These are phyloP conservation scores for Oryctolagus cuniculus DNA, from an alignment of 2,113 vertebrate species.

Conservation along the genomic window DNA sequence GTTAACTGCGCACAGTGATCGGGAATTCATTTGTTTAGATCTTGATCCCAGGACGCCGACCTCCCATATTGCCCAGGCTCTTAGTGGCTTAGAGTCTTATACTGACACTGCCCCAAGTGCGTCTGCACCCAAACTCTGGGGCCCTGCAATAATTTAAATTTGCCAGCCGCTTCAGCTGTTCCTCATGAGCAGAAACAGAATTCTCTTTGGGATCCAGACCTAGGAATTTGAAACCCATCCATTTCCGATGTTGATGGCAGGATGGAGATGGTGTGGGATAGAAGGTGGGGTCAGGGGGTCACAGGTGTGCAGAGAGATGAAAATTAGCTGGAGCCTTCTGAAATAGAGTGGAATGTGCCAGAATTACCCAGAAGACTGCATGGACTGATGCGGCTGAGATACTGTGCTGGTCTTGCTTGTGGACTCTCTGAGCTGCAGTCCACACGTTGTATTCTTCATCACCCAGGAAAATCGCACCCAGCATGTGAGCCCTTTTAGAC, in stretches of 20 bases:
- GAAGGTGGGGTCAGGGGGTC: neutral
- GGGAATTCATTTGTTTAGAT: constrained; percentile 5
- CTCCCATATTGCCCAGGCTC: neutral
- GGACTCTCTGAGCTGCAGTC: fast-evolving
- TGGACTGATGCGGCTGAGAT: neutral
- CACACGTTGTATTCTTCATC: neutral
- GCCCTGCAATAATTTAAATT: neutral
- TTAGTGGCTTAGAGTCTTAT: neutral
- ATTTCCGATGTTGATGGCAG: neutral
- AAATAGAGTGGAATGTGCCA: neutral
- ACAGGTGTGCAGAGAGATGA: constrained; percentile 8
- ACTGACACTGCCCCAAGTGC: neutral
- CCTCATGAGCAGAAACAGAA: constrained; percentile 31
- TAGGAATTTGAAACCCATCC: neutral
- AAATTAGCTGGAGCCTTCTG: neutral
- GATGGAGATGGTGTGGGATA: neutral
- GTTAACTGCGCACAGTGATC: neutral
- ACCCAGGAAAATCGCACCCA: neutral
- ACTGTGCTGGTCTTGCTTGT: fast-evolving
- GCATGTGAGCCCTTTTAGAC: neutral
- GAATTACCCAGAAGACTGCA: neutral
- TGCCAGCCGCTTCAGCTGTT: neutral
- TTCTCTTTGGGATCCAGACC: constrained; percentile 43
- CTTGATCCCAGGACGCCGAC: neutral
- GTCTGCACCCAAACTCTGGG: neutral